Evolutionary conservation across 2,113 vertebrate species (phyloP).

Genomic region (Phoenicopterus ruber): DNA sequence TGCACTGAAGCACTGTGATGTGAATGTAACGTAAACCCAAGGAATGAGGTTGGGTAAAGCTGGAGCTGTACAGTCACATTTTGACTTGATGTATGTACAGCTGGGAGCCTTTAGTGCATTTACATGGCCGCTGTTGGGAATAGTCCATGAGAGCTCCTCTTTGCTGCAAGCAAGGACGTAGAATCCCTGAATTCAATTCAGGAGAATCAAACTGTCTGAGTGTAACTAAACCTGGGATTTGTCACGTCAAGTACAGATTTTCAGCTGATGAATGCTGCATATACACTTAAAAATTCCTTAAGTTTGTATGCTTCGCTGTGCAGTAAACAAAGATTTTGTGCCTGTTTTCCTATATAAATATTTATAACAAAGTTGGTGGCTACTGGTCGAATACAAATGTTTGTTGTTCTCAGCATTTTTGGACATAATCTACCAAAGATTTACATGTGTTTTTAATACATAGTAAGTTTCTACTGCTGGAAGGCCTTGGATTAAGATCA

Average conservation of each 20-base stretch:
- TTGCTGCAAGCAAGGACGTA: background rate
- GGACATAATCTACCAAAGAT: background rate
- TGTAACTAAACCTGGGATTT: background rate
- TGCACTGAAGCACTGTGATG: background rate
- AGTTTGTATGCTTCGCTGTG: background rate
- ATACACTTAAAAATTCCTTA: background rate
- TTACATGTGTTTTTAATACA: conserved; percentile 28
- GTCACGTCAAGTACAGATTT: background rate
- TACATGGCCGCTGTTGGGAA: rapidly evolving
- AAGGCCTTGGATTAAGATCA: background rate
- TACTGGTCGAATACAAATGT: background rate
- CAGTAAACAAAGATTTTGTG: conserved; percentile 35
- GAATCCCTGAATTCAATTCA: background rate
- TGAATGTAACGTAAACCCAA: background rate
- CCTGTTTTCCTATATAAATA: conserved; percentile 14
- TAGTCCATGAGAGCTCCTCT: background rate
- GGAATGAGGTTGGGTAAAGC: background rate
- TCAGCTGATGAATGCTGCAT: background rate
- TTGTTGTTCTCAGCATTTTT: conserved; percentile 31
- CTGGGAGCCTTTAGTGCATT: background rate
- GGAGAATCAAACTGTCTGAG: background rate
- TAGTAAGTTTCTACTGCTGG: conserved; percentile 18
- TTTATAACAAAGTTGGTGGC: background rate
- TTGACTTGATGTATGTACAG: background rate
- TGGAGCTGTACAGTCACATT: background rate